phyloP scores from a whole-genome alignment of 1,140 invertebrate genomes.

The Limonius californicus region DNA sequence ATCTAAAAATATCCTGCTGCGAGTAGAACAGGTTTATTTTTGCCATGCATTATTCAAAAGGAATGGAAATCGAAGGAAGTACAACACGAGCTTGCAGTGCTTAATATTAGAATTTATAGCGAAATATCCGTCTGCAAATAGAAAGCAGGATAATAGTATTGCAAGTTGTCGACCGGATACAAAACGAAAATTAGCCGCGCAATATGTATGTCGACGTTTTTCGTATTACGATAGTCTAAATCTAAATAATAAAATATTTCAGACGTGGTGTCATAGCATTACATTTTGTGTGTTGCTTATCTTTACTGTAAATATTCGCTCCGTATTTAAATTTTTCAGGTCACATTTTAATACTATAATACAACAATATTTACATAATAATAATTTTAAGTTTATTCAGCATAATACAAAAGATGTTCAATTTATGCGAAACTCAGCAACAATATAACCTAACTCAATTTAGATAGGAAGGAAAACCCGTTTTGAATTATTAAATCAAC shows the following conservation, averaged over 20 bases:
- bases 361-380: too few species aligned
- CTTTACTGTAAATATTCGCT: background rate
- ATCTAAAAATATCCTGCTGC: too few species aligned
- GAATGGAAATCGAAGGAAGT: background rate
- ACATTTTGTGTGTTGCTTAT: background rate
- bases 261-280: background rate
- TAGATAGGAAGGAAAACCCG: too few species aligned
- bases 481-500: too few species aligned
- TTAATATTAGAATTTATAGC: background rate
- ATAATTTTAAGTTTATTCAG: too few species aligned
- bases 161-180: background rate
- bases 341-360: too few species aligned
- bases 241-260: too few species aligned
- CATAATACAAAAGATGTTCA: too few species aligned
- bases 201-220: background rate
- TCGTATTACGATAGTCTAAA: too few species aligned
- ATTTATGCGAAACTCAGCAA: too few species aligned
- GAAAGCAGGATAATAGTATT: background rate
- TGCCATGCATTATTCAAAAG: background rate
- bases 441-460: too few species aligned
- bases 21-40: background rate
- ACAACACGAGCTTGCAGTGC: background rate
- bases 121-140: background rate
- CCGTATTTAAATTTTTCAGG: background rate
- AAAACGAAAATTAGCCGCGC: background rate